Evolutionary conservation across 2,888 invertebrate genomes (phyloP).

Genomic region (Tiliacea aurago): DNA sequence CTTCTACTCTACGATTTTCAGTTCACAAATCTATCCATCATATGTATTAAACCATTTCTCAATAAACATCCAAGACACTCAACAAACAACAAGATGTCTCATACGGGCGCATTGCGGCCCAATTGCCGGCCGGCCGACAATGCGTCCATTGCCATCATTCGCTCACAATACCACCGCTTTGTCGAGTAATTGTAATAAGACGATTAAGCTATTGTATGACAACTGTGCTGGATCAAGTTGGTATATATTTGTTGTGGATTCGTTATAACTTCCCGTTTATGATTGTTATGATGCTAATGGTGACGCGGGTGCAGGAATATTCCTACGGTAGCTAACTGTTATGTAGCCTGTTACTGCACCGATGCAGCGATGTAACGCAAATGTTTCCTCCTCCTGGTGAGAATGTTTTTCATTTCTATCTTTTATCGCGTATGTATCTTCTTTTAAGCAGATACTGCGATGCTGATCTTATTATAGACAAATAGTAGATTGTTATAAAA

Average conservation of each 20-base stretch:
- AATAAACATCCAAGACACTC: conserved; percentile 35
- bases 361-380: background rate
- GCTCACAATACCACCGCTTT: conserved; percentile 58
- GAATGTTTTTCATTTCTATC: background rate
- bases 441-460: background rate
- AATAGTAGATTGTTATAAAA: background rate
- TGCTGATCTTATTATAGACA: background rate
- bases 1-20: background rate
- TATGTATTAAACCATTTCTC: conserved; percentile 30
- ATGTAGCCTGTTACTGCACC: background rate
- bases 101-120: conserved; percentile 74
- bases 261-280: conserved; percentile 60
- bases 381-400: background rate
- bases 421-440: background rate
- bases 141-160: conserved; percentile 31
- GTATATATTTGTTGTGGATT: conserved; percentile 57
- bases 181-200: conserved; percentile 65
- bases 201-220: conserved; percentile 67
- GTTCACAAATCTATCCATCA: conserved; percentile 26
- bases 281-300: conserved; percentile 34
- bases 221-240: conserved; percentile 58
- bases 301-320: conserved; percentile 47
- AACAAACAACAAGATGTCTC: conserved; percentile 40
- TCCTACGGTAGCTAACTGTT: conserved; percentile 17
- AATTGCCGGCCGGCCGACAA: conserved; percentile 54